phyloP scores from a whole-genome alignment of 2,888 invertebrate species.

The Synergus itoensis region DNA sequence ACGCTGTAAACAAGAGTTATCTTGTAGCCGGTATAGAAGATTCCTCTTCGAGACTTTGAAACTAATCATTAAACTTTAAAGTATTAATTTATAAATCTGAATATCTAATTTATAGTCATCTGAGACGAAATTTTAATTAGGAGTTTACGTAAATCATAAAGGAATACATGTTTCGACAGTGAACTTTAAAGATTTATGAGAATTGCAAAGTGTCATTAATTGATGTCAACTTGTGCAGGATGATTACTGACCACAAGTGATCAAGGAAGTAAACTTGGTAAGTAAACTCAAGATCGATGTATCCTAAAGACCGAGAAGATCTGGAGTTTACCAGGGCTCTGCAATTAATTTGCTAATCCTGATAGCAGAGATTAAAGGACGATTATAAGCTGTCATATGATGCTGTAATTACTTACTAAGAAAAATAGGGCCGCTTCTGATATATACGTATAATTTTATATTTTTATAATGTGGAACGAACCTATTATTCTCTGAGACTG shows the following conservation, averaged over 20 bases:
- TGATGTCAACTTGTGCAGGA: neutral
- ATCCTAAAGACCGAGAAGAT: neutral
- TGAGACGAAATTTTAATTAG: neutral
- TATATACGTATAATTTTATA: neutral
- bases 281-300: neutral
- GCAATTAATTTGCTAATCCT: neutral
- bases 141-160: neutral
- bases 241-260: neutral
- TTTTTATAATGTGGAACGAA: neutral
- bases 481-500: neutral
- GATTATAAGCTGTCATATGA: neutral
- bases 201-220: neutral
- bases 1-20: neutral
- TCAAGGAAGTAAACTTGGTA: neutral
- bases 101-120: neutral
- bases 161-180: neutral
- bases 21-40: constrained; percentile 6
- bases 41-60: neutral
- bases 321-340: neutral
- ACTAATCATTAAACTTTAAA: neutral
- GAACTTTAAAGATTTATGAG: neutral
- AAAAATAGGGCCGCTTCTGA: neutral
- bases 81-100: neutral
- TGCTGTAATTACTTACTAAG: neutral
- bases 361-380: neutral